Base-by-base conservation (phyloP, 2,797 vertebrate genomes). In the Echeneis naucrates region DNA sequence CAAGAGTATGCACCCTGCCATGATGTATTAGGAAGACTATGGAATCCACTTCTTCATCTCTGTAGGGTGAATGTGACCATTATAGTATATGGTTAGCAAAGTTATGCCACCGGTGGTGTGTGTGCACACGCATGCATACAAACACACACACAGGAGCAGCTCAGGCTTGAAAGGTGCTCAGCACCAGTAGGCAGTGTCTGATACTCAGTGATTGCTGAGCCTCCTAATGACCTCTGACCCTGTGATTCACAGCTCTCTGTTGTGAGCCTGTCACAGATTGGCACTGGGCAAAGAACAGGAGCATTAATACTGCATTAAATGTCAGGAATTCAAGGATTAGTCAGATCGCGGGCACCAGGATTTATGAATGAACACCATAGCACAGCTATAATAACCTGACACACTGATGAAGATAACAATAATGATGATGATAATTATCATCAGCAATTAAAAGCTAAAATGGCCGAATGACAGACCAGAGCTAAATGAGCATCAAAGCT, bases 401-500 rank as follows among this genome's bases (percentile, higher is more conserved):
- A 86, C 68, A 30, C 72, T 72, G 83, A 89, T 80, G 85, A 91
- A 86, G 88, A 88, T 89, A 90, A 92, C 82, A 84, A 85, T 89
- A 88, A 92, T 86, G 85, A 91, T 87, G 89, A 88, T 74, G 84
- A 91, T 90, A 88, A 91, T 92, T 88, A 90, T 92, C 87, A 87
- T 87, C 84, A 78, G 92, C 88, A 92, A 96, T 95, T 95, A 96
- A 95, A 95, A 91, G 93, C 65, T 76, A 89, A 87, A 92, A 93
- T 94, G 93, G 83, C 92, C 92, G 82, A 87, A 89, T 94, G 94
- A 96, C 92, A 93, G 92, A 95, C 93, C 94, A 93, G 94, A 95
- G 93, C 92, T 95, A 96, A 95, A 97, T 96, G 96, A 96, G 96
- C 96, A 95, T 96, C 88, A 94, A 88, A 92, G 92, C 93, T 96